phyloP scores from a whole-genome alignment of 2,888 invertebrate genomes.

The Chloromyia formosa region DNA sequence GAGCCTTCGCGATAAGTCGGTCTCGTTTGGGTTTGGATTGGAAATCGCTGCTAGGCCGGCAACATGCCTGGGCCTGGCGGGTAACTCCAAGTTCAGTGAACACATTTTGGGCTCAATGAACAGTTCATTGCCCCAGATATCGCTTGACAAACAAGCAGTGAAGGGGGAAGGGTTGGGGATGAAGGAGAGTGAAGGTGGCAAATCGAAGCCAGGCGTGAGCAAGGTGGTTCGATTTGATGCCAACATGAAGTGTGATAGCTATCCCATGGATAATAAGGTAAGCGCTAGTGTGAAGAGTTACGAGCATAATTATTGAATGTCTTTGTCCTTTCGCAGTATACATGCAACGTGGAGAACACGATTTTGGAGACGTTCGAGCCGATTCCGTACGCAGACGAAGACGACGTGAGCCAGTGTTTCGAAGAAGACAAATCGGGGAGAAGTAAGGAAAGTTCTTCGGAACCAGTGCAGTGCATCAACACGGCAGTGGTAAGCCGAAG shows the following conservation, averaged over 20 bases:
- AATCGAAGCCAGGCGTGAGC: constrained; percentile 61
- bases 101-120: constrained; percentile 48
- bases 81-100: constrained; percentile 53
- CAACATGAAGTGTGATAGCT: constrained; percentile 61
- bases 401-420: constrained; percentile 52
- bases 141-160: constrained; percentile 37
- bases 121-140: constrained; percentile 50
- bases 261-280: constrained; percentile 61
- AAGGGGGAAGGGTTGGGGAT: neutral
- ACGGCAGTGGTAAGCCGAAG: constrained; percentile 55
- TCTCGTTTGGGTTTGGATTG: constrained; percentile 79
- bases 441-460: constrained; percentile 50
- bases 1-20: constrained; percentile 78
- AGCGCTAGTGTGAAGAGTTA: constrained; percentile 43
- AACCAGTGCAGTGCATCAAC: constrained; percentile 15
- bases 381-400: constrained; percentile 63
- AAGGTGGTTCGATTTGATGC: constrained; percentile 64
- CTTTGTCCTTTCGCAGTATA: constrained; percentile 46
- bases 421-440: constrained; percentile 37
- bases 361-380: constrained; percentile 63
- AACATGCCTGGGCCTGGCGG: constrained; percentile 69
- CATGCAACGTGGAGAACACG: constrained; percentile 62
- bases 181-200: constrained; percentile 51
- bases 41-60: constrained; percentile 75
- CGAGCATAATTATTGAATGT: no score